A percentile compares a stretch with the other conserved stretches of the same genome.
Conservation (phyloP, 2,113 vertebrate species). For the Mesoclemmys tuberculata region DNA sequence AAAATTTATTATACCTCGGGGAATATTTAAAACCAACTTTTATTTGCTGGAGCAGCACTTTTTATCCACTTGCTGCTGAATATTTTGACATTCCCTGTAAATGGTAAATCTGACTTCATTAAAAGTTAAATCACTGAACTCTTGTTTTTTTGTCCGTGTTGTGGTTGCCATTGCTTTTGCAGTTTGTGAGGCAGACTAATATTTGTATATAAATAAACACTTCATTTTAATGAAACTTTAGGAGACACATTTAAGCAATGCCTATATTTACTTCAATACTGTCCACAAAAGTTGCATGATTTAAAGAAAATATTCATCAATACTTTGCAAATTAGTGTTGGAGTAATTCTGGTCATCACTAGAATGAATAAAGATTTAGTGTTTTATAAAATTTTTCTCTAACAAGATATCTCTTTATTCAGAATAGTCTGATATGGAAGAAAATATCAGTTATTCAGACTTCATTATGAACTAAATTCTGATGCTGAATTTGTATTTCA, state of each 20-base stretch:
- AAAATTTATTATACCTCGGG: constrained; percentile 81
- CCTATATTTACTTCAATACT: constrained; percentile 48
- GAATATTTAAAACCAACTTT: constrained; percentile 80
- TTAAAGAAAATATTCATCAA: constrained; percentile 61
- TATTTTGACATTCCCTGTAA: constrained; percentile 77
- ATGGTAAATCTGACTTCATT: constrained; percentile 77
- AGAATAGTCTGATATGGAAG: constrained; percentile 6
- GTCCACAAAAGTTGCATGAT: constrained; percentile 53
- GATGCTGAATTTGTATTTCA: constrained; percentile 30
- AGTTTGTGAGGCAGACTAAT: constrained; percentile 37
- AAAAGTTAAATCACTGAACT: constrained; percentile 72
- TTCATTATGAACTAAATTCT: constrained; percentile 33
- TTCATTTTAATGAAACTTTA: constrained; percentile 45
- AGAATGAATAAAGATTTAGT: neutral
- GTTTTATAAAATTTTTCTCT: constrained; percentile 45
- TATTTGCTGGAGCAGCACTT: constrained; percentile 81
- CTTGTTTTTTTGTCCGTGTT: constrained; percentile 52
- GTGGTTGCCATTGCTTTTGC: constrained; percentile 48
- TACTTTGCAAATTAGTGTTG: constrained; percentile 59
- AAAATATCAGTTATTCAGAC: constrained; percentile 23
- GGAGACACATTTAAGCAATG: constrained; percentile 55
- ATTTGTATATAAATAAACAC: constrained; percentile 35
- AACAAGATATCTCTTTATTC: constrained; percentile 42
- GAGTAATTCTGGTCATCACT: constrained; percentile 55
- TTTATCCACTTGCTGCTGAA: constrained; percentile 62